Evolutionary conservation across 1,140 invertebrate species (phyloP), one percentile per base, ranked within the genome.

Genomic region (Drosophila neocordata): DNA sequence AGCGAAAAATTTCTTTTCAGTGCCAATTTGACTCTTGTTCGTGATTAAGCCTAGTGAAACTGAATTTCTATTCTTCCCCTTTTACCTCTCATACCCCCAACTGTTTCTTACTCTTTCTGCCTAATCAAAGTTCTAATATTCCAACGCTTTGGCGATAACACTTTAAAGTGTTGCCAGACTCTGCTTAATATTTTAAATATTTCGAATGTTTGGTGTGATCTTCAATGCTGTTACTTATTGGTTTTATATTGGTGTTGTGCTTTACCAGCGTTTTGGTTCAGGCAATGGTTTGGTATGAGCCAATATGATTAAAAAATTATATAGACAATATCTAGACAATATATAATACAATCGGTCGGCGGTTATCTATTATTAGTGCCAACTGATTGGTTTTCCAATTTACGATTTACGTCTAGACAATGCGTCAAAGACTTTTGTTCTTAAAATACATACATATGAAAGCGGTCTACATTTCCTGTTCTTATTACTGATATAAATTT

Each of bases 261-360:
- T 35, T 87, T n/a, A 41, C 55, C 8, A 77, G 61, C 58, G 12
- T 77, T 34, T 31, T 41, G 31, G 15, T 72, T n/a, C 78, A 78
- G 44, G 52, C 65, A 9, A 41, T 85, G 27, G 60, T 75, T 67
- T 85, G 81, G 81, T 85, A 87, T 87, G 27, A 31, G 7, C 27
- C 27, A 6, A 31, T 31, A 31, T 31, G 55, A 58, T 35, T 15
- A 35, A 51, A 51, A 31, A 69, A 44, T 59, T 20, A 24, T 41
- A 24, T 13, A 55, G 34, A 22, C 13, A 27, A 31, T 58, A 58
- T 59, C 9, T 41, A 20, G 15, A 2, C 11, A 18, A 31, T 31
- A 31, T 31, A 31, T 6, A 31, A 20, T 20, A 15, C 35, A 15
- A 55, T 31, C 52, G 52, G 56, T n/a, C n/a, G n/a, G n/a, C n/a